Percentiles rank a stretch among this genome's conserved stretches.
These are phyloP conservation scores for Coturnix japonica DNA, from an alignment of 2,113 vertebrate genomes.

Conservation along the genomic window DNA sequence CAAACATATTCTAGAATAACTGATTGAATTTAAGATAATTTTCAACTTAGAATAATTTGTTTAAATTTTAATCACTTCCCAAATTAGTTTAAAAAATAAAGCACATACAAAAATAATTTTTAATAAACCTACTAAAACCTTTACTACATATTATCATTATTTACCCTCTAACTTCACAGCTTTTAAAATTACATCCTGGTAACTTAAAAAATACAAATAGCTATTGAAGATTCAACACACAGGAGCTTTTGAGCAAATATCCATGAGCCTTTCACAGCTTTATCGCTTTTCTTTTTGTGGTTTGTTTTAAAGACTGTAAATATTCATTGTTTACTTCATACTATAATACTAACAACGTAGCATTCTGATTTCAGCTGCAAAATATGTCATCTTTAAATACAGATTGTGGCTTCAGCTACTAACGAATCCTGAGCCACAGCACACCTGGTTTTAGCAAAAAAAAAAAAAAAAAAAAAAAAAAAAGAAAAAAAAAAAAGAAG, in stretches of 20 bases:
- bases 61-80: background rate
- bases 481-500: background rate
- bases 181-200: background rate
- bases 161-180: background rate
- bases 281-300: background rate
- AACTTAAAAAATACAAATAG: background rate
- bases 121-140: background rate
- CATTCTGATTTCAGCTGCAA: background rate
- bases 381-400: background rate
- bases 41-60: background rate
- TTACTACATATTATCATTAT: background rate
- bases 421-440: background rate
- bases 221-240: background rate
- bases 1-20: background rate
- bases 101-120: background rate
- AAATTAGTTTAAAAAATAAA: background rate
- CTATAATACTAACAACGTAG: background rate
- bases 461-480: background rate
- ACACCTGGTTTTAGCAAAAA: background rate
- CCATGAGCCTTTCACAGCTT: background rate
- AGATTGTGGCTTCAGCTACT: background rate
- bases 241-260: background rate
- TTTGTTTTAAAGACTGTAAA: background rate
- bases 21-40: background rate
- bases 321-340: background rate